These are phyloP conservation scores for Zosterops japonicus DNA, from an alignment of 2,113 vertebrate species.

Conservation along the genomic window DNA sequence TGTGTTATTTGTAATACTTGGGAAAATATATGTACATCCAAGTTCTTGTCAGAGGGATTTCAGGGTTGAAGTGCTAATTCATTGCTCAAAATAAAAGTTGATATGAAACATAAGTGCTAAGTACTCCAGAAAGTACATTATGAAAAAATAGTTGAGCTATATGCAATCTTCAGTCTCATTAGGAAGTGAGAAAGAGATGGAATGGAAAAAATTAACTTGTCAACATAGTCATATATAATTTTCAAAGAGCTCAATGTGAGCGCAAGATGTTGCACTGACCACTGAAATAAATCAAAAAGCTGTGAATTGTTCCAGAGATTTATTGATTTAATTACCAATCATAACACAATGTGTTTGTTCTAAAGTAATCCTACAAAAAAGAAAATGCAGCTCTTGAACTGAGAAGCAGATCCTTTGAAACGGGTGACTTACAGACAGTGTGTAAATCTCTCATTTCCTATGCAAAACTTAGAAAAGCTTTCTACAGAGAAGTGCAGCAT, in stretches of 20 bases:
- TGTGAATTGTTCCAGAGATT: slow-evolving; percentile 45
- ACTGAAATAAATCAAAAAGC: slow-evolving; percentile 46
- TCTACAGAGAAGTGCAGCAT: not conserved
- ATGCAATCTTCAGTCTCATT: slow-evolving; percentile 42
- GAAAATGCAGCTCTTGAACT: slow-evolving; percentile 1
- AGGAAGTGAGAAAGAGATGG: slow-evolving; percentile 44
- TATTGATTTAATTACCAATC: slow-evolving; percentile 47
- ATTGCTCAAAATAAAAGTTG: slow-evolving; percentile 31
- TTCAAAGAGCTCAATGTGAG: slow-evolving; percentile 45
- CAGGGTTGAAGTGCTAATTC: slow-evolving; percentile 20
- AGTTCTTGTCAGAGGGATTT: slow-evolving; percentile 4
- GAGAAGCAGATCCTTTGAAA: slow-evolving; percentile 43
- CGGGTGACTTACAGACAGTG: not conserved
- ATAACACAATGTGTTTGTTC: slow-evolving; percentile 34
- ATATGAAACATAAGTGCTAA: slow-evolving; percentile 49
- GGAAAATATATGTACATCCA: not conserved
- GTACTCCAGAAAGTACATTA: slow-evolving; percentile 28
- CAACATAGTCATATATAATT: slow-evolving; percentile 45
- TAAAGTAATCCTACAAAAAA: slow-evolving; percentile 7
- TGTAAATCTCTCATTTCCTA: not conserved
- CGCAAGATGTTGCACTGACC: slow-evolving; percentile 44
- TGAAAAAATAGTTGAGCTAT: slow-evolving; percentile 36
- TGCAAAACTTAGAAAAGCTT: not conserved
- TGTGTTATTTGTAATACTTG: not conserved
- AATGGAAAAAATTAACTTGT: slow-evolving; percentile 68